Evolutionary conservation across 2,113 vertebrate genomes (phyloP).

Genomic region (Dendropsophus ebraccatus): DNA sequence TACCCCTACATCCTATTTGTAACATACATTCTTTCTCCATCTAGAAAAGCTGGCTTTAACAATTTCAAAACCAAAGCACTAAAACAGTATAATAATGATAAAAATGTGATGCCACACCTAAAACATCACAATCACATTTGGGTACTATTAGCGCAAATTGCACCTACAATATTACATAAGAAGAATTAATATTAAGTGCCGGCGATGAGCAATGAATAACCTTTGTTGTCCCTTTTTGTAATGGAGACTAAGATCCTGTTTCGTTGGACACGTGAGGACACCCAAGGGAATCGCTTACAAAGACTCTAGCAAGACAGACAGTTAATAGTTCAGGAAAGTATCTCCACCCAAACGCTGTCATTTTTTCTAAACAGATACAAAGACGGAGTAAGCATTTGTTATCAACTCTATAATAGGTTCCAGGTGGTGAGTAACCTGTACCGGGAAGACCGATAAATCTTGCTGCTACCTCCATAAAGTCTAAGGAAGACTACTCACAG

Average conservation of each 20-base stretch:
- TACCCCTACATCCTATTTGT: too few relatives aligned
- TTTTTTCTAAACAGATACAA: conserved; percentile 18
- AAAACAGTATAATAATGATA: too few relatives aligned
- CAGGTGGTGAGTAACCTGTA: not conserved
- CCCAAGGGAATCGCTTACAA: not conserved
- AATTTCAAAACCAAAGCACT: too few relatives aligned
- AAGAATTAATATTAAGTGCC: not conserved
- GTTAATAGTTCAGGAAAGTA: conserved; percentile 12
- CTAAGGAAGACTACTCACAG: conserved; percentile 4
- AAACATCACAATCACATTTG: not conserved
- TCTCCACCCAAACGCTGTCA: conserved; percentile 29
- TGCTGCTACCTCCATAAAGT: not conserved
- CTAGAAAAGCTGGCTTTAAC: too few relatives aligned
- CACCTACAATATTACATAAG: not conserved
- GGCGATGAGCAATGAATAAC: not conserved
- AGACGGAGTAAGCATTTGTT: conserved; percentile 11
- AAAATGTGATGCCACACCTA: not conserved
- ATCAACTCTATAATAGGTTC: not conserved
- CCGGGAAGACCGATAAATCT: conserved; percentile 14
- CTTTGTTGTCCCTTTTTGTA: not conserved
- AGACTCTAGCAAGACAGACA: not conserved
- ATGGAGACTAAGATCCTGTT: not conserved
- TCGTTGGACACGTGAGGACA: not conserved
- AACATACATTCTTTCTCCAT: too few relatives aligned
- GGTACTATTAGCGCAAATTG: not conserved